A percentile compares a stretch with the other conserved stretches of the same genome.
Evolutionary conservation across 2,113 vertebrate genomes (phyloP).

Genomic region (Aphyosemion australe): DNA sequence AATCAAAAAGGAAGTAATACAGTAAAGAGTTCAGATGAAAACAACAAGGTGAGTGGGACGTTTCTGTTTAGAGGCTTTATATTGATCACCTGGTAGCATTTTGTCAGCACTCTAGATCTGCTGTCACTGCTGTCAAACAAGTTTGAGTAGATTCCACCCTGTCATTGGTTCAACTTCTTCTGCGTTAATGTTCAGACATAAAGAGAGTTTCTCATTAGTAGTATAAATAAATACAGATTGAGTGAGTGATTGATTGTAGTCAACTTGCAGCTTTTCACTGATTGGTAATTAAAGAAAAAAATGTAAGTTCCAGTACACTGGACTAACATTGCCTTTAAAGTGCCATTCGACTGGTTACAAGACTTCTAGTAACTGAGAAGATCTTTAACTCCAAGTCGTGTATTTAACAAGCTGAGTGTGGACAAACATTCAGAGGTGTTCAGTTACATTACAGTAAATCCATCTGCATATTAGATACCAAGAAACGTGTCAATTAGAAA

Average conservation of each 20-base stretch:
- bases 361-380: constrained; percentile 60
- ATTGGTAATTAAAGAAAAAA: background rate
- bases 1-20: constrained; percentile 67
- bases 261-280: too few relatives aligned
- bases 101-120: background rate
- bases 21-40: constrained; percentile 64
- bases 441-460: constrained; percentile 60
- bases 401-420: constrained; percentile 64
- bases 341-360: constrained; percentile 28
- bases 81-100: too few relatives aligned
- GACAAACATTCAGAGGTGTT: constrained; percentile 65
- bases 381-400: constrained; percentile 55
- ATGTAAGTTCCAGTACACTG: too few relatives aligned
- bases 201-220: background rate
- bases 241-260: background rate
- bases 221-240: background rate
- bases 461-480: constrained; percentile 30
- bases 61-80: background rate
- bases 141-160: constrained; percentile 38
- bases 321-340: constrained; percentile 1
- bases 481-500: constrained; percentile 32
- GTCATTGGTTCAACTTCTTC: constrained; percentile 3
- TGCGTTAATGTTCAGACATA: background rate
- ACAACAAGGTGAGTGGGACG: constrained; percentile 81
- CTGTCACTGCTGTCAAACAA: constrained; percentile 29